Percentiles rank a stretch among this genome's conserved stretches.
Evolutionary conservation across 2,797 vertebrate species (phyloP).

Genomic region (Typhlichthys eigenmanni): DNA sequence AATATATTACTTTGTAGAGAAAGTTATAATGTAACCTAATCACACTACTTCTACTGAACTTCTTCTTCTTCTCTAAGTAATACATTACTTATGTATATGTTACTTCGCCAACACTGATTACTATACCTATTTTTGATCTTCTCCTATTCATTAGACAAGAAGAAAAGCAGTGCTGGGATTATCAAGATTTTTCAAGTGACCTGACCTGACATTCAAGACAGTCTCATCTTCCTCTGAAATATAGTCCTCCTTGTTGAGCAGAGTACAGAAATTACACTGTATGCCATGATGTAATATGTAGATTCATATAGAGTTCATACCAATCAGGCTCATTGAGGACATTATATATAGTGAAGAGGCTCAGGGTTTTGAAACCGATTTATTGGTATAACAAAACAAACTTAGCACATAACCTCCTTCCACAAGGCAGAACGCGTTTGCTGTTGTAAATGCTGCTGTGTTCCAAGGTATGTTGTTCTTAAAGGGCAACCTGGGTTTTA

Average conservation of each 20-base stretch:
- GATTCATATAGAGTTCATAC: not conserved
- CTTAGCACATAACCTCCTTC: not conserved
- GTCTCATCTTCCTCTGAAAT: too few species aligned
- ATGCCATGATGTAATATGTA: not conserved
- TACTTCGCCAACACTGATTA: too few species aligned
- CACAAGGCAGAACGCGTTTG: not conserved
- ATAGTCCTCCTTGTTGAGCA: not conserved
- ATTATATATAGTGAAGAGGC: not conserved
- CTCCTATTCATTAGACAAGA: too few species aligned
- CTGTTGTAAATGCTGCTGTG: not conserved
- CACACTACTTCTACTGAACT: too few species aligned
- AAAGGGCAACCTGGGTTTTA: not conserved
- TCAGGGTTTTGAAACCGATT: not conserved
- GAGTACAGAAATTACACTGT: not conserved
- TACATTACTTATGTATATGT: too few species aligned
- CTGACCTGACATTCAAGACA: too few species aligned
- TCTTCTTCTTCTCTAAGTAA: too few species aligned
- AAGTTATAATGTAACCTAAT: too few species aligned
- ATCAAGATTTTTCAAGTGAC: too few species aligned
- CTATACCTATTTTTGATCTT: too few species aligned
- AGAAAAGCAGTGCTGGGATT: too few species aligned
- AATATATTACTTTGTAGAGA: too few species aligned
- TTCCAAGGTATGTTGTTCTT: not conserved
- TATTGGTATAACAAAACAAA: slow-evolving; percentile 1
- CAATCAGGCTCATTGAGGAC: not conserved